Conservation (phyloP, 2,797 vertebrate species). For the Pipistrellus pipistrellus region DNA sequence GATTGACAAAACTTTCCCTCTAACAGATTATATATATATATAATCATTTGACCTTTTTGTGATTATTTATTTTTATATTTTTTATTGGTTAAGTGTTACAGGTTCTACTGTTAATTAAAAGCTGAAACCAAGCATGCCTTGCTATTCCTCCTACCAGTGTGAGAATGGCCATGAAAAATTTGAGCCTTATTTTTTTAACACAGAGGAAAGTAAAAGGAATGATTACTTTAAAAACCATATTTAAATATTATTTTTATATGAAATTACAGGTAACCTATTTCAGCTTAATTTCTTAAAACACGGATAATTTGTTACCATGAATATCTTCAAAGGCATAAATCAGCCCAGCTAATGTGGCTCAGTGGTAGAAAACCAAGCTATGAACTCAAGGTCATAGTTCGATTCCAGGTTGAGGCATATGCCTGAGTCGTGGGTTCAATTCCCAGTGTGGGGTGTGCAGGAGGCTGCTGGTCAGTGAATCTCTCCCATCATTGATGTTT, state of each 20-base stretch:
- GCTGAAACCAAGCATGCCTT: background rate
- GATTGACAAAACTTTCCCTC: background rate
- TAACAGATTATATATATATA: background rate
- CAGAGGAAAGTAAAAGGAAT: background rate
- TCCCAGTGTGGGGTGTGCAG: no score
- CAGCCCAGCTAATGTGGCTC: no score
- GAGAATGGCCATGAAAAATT: background rate
- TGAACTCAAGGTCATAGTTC: no score
- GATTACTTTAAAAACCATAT: background rate
- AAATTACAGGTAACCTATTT: background rate
- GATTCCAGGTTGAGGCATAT: no score
- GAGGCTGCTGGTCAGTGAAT: no score
- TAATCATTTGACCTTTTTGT: background rate
- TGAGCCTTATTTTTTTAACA: background rate
- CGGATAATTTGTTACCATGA: background rate
- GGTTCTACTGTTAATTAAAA: constrained; percentile 24
- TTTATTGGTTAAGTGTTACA: background rate
- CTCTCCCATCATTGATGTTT: no score
- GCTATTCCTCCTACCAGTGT: background rate
- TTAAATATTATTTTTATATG: background rate
- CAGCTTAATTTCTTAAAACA: constrained; percentile 28
- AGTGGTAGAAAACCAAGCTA: no score
- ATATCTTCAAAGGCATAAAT: background rate
- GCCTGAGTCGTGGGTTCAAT: no score
- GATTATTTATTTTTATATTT: background rate